These are phyloP conservation scores for Pararge aegeria DNA, from an alignment of 1,140 invertebrate genomes.

Conservation along the genomic window DNA sequence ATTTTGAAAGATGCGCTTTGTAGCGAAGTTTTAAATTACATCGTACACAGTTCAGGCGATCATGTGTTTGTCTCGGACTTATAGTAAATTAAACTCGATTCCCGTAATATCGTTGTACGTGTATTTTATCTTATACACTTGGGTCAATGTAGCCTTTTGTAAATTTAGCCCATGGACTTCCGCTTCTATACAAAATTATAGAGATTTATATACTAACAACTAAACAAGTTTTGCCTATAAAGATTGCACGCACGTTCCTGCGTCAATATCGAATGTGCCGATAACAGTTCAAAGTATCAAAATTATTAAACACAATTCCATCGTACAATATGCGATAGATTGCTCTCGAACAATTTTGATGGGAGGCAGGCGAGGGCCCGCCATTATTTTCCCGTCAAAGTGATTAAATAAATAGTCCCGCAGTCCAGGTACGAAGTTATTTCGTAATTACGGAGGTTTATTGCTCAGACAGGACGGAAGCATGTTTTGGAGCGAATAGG, in stretches of 20 bases:
- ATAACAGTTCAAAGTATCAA: neutral
- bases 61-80: too few species aligned
- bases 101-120: too few species aligned
- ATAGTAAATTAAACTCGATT: too few species aligned
- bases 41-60: too few species aligned
- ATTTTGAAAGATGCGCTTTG: too few species aligned
- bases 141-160: too few species aligned
- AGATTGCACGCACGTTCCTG: neutral
- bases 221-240: too few species aligned
- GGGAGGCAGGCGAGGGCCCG: conserved; percentile 35
- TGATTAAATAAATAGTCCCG: conserved; percentile 77
- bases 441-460: conserved; percentile 73
- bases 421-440: conserved; percentile 62
- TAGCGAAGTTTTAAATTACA: too few species aligned
- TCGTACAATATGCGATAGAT: conserved; percentile 53
- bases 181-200: too few species aligned
- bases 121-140: too few species aligned
- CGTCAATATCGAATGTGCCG: neutral
- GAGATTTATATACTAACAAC: too few species aligned
- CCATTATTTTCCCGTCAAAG: conserved; percentile 76
- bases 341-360: conserved; percentile 52
- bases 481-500: conserved; percentile 57
- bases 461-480: conserved; percentile 55
- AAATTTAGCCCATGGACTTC: too few species aligned
- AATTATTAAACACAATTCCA: conserved; percentile 22